Conservation (phyloP, 2,797 vertebrate genomes). For the Capromys pilorides region DNA sequence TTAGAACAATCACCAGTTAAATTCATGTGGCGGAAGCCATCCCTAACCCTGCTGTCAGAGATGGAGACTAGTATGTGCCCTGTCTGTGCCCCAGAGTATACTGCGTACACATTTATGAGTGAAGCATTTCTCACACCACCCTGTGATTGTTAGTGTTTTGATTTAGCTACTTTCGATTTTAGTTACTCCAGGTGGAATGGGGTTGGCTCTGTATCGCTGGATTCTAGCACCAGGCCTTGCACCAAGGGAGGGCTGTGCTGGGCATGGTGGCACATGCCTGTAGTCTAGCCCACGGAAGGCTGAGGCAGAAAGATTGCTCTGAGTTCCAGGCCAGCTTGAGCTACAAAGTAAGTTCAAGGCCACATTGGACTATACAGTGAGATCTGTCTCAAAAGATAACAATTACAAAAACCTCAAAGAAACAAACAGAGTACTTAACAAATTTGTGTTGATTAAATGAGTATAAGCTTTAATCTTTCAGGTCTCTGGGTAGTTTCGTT, state of each 20-base stretch:
- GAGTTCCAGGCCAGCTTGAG: not conserved
- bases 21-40: not conserved
- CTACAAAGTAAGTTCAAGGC: not conserved
- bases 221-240: not conserved
- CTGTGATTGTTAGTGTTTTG: too few species aligned
- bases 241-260: not conserved
- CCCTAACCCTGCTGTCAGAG: not conserved
- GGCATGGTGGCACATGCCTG: not conserved
- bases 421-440: not conserved
- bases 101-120: too few species aligned
- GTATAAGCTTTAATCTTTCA: not conserved
- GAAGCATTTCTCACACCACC: too few species aligned
- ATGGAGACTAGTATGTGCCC: not conserved
- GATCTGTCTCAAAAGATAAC: not conserved
- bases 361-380: too few species aligned
- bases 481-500: not conserved
- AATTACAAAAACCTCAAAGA: not conserved
- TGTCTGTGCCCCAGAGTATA: not conserved
- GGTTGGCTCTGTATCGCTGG: not conserved
- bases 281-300: not conserved
- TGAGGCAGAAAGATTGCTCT: not conserved
- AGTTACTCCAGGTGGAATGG: not conserved
- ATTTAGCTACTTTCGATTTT: too few species aligned
- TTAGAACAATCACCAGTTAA: not conserved
- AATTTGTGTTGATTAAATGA: conserved; percentile 15